Percentiles rank a stretch among this genome's conserved stretches.
Conservation (phyloP, 2,797 vertebrate genomes). For the Enteromius mattozi region DNA sequence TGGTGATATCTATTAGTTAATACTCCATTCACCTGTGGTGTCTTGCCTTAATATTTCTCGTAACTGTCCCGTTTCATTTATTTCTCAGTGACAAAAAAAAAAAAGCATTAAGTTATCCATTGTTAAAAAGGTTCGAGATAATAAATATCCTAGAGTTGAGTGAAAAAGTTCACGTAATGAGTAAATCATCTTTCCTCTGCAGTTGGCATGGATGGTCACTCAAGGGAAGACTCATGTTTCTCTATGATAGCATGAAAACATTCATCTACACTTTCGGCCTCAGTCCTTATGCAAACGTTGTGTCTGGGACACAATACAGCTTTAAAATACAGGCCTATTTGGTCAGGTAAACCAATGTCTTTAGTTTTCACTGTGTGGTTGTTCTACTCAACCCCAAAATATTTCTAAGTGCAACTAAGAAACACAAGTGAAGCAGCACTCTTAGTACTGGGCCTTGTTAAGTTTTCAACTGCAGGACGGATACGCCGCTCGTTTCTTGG, state of each 20-base stretch:
- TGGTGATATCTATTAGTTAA: slow-evolving; percentile 6
- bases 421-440: slow-evolving; percentile 52
- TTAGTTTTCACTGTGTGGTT: not conserved
- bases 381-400: slow-evolving; percentile 50
- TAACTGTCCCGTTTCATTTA: slow-evolving; percentile 59
- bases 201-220: slow-evolving; percentile 55
- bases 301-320: slow-evolving; percentile 66
- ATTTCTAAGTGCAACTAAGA: slow-evolving; percentile 40
- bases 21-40: not conserved
- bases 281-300: slow-evolving; percentile 62
- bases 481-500: slow-evolving; percentile 71
- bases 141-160: slow-evolving; percentile 57
- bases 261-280: slow-evolving; percentile 46
- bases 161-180: slow-evolving; percentile 69
- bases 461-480: slow-evolving; percentile 76
- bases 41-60: slow-evolving; percentile 70
- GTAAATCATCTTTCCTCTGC: slow-evolving; percentile 48
- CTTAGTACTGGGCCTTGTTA: slow-evolving; percentile 72
- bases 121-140: slow-evolving; percentile 55
- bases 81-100: slow-evolving; percentile 57
- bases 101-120: slow-evolving; percentile 63
- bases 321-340: slow-evolving; percentile 51
- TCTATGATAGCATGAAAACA: slow-evolving; percentile 53
- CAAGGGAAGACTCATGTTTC: slow-evolving; percentile 78
- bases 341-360: slow-evolving; percentile 35